These are phyloP conservation scores for Archips crataeganus DNA, from an alignment of 2,888 invertebrate species.

Conservation along the genomic window DNA sequence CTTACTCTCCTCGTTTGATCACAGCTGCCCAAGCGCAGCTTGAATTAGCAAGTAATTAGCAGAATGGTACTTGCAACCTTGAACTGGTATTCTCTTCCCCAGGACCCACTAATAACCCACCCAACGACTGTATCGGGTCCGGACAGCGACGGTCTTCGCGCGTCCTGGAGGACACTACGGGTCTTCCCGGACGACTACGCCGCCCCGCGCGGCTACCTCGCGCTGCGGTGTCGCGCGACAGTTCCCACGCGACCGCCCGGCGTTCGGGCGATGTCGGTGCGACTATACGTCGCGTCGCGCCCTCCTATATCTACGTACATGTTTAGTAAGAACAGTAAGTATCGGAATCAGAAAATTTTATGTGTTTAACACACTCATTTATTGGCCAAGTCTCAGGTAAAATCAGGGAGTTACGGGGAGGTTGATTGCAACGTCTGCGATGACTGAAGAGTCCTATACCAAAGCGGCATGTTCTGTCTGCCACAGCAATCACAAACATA, in stretches of 20 bases:
- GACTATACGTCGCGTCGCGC: slow-evolving; percentile 73
- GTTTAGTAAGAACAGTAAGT: slow-evolving; percentile 84
- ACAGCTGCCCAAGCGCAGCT: no score
- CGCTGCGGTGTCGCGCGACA: slow-evolving; percentile 75
- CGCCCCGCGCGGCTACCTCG: slow-evolving; percentile 74
- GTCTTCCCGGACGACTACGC: slow-evolving; percentile 77
- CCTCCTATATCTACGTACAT: slow-evolving; percentile 81
- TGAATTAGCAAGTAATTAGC: no score
- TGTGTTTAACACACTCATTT: no score
- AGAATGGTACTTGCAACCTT: no score
- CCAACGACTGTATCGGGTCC: slow-evolving; percentile 75
- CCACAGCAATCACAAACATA: no score
- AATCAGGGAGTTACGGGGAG: no score
- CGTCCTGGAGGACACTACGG: slow-evolving; percentile 78
- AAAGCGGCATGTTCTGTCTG: no score
- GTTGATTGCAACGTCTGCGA: no score
- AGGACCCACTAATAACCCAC: slow-evolving; percentile 77
- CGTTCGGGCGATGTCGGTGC: slow-evolving; percentile 76
- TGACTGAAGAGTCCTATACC: no score
- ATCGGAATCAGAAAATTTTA: no score
- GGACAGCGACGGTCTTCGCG: slow-evolving; percentile 74
- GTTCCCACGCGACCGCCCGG: slow-evolving; percentile 70
- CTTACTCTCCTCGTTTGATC: no score
- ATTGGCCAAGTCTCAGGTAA: no score
- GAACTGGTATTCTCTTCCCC: slow-evolving; percentile 31